Evolutionary conservation across 2,888 invertebrate genomes (phyloP).

Genomic region (Dorcus hopei): DNA sequence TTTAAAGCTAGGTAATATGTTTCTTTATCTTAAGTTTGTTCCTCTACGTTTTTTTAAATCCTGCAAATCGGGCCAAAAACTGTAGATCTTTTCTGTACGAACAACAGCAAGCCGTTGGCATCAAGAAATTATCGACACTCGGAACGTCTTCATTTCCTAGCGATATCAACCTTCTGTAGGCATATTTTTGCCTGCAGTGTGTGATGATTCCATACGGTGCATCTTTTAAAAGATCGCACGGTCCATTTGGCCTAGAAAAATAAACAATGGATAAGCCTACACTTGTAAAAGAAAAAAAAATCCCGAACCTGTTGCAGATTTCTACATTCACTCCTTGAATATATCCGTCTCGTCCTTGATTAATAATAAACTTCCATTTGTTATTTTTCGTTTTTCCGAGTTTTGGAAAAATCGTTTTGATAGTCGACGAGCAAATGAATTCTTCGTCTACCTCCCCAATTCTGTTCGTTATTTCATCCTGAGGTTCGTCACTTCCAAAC

Average conservation of each 20-base stretch:
- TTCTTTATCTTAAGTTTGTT: no score
- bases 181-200: conserved; percentile 58
- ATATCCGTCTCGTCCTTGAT: conserved; percentile 53
- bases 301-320: conserved; percentile 63
- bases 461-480: conserved; percentile 32
- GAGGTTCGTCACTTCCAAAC: conserved; percentile 34
- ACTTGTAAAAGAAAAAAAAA: conserved; percentile 9
- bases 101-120: conserved; percentile 78
- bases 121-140: conserved; percentile 54
- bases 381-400: conserved; percentile 58
- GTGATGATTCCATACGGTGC: conserved; percentile 50
- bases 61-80: conserved; percentile 24
- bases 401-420: conserved; percentile 60
- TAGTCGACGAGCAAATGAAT: conserved; percentile 40
- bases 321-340: conserved; percentile 73
- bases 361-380: conserved; percentile 67
- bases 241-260: conserved; percentile 46
- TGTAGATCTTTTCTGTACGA: conserved; percentile 37
- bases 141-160: conserved; percentile 50
- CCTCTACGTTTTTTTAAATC: no score
- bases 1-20: no score
- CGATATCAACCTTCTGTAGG: conserved; percentile 55
- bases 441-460: conserved; percentile 33
- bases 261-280: not conserved
- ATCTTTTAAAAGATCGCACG: conserved; percentile 53